Evolutionary conservation across 2,113 vertebrate species (phyloP), one percentile per base, ranked within the genome.

Genomic region (Bufo bufo): DNA sequence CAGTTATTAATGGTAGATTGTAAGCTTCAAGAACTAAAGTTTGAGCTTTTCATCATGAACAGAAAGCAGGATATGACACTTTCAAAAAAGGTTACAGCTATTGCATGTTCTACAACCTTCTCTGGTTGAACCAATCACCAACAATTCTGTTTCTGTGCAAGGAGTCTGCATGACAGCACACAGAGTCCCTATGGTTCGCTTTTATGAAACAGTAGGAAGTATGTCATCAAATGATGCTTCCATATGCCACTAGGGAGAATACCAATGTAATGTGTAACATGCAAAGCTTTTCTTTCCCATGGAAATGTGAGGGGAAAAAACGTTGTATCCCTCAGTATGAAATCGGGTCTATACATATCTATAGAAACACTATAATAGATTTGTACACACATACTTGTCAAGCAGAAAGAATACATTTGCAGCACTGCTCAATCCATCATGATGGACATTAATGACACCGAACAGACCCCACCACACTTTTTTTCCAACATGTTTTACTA

Each of bases 1-100:
- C 69, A 72, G 4, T 84, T 72, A 12, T 74, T 72, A 54, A 50
- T 66, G 12, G 13, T 58, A 71, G 66, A 43, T 56, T 47, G 19
- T 83, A 6, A 84, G 66, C 20, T 84, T 84, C 66, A 56, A 72
- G n/a, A 74, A 66, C 82, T 71, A 23, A 50, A 84, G 66, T 66
- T 56, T 65, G 45, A 56, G 63, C 66, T 54, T 58, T 84, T 74
- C n/a, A 84, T 84, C 65, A 84, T 54, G n/a, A 43, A 84, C n/a
- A 74, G 23, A 23, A 72, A 71, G 65, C 80, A 71, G 72, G 13
- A 56, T 54, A 14, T 84, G 66, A 72, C 65, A 72, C 82, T 58
- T 84, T 50, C 77, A 58, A 23, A 52, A 58, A 79, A 79, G 77
- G 77, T 79, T 59, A 79, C 52, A 79, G 23, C 54, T 58, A 23